These are phyloP conservation scores for Tortricodes alternella DNA, from an alignment of 2,888 invertebrate genomes.

Conservation along the genomic window DNA sequence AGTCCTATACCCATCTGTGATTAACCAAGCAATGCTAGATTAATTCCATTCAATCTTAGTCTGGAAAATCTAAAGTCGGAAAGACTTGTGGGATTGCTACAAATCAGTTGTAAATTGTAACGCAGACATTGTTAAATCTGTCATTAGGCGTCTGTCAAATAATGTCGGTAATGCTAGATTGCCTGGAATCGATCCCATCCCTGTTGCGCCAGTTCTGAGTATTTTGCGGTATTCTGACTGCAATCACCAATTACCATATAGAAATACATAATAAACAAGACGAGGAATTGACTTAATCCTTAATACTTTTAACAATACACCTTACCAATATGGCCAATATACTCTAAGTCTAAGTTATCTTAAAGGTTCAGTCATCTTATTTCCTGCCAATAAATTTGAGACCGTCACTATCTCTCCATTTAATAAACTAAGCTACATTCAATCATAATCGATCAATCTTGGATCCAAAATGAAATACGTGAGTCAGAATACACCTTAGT, in stretches of 20 bases:
- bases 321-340: no score
- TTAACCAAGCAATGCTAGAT: no score
- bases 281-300: not conserved
- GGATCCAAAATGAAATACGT: not conserved
- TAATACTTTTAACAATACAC: no score
- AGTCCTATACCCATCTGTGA: no score
- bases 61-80: no score
- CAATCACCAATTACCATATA: slow-evolving; percentile 16
- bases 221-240: slow-evolving; percentile 14
- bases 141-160: slow-evolving; percentile 4
- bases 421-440: no score
- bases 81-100: not conserved
- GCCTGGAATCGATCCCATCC: slow-evolving; percentile 4
- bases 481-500: not conserved
- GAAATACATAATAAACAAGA: not conserved
- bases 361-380: no score
- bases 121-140: not conserved
- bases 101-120: not conserved
- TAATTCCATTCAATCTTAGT: no score
- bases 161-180: slow-evolving; percentile 3
- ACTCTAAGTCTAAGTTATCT: no score
- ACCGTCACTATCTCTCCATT: no score
- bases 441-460: no score
- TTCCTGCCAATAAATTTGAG: no score
- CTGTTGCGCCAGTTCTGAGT: not conserved